These are phyloP conservation scores for Sinella curviseta DNA, from an alignment of 1,140 invertebrate species.

Conservation along the genomic window DNA sequence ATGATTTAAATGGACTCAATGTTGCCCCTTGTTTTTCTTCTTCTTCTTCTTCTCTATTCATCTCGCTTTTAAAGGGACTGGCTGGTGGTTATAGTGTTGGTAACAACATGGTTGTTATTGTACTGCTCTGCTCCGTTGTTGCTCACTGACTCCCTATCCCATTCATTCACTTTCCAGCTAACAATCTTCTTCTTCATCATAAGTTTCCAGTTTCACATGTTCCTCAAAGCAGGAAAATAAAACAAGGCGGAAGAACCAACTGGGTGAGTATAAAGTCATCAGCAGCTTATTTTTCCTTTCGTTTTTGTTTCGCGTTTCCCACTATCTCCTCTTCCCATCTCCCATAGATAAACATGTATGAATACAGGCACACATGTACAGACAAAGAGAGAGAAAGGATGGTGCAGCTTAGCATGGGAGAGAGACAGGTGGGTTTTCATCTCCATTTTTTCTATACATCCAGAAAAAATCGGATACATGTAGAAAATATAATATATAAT, in stretches of 20 bases:
- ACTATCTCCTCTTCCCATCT: not conserved
- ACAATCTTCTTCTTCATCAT: not conserved
- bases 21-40: slow-evolving; percentile 11
- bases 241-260: not conserved
- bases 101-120: not conserved
- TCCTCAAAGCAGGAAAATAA: not conserved
- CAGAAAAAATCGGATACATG: too few species aligned
- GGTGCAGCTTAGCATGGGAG: not conserved
- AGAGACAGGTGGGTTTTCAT: slow-evolving; percentile 15
- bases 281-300: not conserved
- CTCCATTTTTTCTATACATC: not conserved
- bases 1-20: slow-evolving; percentile 47
- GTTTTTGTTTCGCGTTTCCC: not conserved
- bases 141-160: not conserved
- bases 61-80: not conserved
- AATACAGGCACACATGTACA: not conserved
- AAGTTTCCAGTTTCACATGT: not conserved
- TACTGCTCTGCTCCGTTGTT: not conserved
- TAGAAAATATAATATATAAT: too few species aligned
- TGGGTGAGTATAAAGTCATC: slow-evolving; percentile 7
- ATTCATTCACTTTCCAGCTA: not conserved
- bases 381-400: not conserved
- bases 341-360: not conserved
- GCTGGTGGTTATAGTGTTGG: not conserved
- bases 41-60: not conserved